Evolutionary conservation across 1,140 invertebrate species (phyloP).

Genomic region (Oryzaephilus surinamensis): DNA sequence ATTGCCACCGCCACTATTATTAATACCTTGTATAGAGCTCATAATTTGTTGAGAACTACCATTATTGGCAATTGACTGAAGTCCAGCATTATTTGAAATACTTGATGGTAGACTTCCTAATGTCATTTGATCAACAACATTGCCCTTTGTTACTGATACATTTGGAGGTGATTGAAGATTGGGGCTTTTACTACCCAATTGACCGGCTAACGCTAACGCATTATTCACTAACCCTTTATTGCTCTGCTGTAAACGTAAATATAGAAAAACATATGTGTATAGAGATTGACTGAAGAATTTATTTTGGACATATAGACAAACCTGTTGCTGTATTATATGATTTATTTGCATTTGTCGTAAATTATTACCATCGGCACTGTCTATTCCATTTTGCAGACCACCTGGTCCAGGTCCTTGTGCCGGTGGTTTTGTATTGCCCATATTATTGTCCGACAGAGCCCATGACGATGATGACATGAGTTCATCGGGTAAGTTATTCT

Average conservation of each 20-base stretch:
- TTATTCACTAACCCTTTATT: constrained; percentile 64
- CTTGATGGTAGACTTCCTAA: constrained; percentile 47
- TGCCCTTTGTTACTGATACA: constrained; percentile 49
- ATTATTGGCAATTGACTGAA: constrained; percentile 48
- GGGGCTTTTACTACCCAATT: constrained; percentile 66
- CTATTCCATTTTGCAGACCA: constrained; percentile 37
- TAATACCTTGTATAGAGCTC: constrained; percentile 58
- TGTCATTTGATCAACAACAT: constrained; percentile 45
- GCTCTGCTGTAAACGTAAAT: constrained; percentile 50
- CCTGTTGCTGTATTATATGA: constrained; percentile 45
- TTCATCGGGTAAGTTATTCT: constrained; percentile 89
- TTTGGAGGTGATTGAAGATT: constrained; percentile 74
- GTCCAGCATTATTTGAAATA: constrained; percentile 45
- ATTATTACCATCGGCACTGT: constrained; percentile 29
- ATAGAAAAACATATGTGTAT: constrained; percentile 14
- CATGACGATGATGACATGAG: constrained; percentile 61
- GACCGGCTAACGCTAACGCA: constrained; percentile 52
- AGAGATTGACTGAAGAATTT: neutral
- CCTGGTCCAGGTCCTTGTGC: constrained; percentile 68
- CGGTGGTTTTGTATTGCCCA: constrained; percentile 54
- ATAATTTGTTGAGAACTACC: constrained; percentile 50
- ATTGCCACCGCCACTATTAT: constrained; percentile 48
- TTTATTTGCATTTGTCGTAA: constrained; percentile 47
- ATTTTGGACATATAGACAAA: constrained; percentile 1
- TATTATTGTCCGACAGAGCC: constrained; percentile 46